phyloP scores from a whole-genome alignment of 2,888 invertebrate species.

The Crocallis elinguaria region DNA sequence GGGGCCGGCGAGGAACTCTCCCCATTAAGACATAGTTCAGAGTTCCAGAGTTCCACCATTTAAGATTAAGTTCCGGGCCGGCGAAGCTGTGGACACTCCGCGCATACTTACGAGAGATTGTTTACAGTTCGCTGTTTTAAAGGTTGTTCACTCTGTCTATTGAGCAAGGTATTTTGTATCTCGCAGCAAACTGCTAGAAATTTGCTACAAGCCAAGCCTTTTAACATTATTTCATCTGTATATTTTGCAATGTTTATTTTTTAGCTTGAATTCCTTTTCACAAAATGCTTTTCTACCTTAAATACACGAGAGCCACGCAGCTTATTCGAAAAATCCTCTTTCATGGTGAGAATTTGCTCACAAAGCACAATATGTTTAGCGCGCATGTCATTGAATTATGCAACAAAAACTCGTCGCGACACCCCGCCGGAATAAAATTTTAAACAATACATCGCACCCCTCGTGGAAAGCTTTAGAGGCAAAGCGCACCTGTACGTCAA shows the following conservation, averaged over 20 bases:
- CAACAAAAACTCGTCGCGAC: slow-evolving; percentile 58
- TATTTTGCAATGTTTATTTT: neutral
- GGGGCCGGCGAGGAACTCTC: slow-evolving; percentile 47
- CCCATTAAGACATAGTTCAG: slow-evolving; percentile 55
- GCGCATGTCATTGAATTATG: slow-evolving; percentile 63
- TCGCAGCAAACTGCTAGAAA: neutral
- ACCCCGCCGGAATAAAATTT: slow-evolving; percentile 55
- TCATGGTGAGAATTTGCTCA: slow-evolving; percentile 45
- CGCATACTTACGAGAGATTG: slow-evolving; percentile 38
- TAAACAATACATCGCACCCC: slow-evolving; percentile 57
- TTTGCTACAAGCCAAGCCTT: neutral
- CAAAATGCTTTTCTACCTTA: slow-evolving; percentile 25
- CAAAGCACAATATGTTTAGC: slow-evolving; percentile 57
- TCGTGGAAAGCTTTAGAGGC: slow-evolving; percentile 28
- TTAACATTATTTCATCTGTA: neutral
- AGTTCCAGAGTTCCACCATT: slow-evolving; percentile 49
- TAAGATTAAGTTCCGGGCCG: slow-evolving; percentile 50
- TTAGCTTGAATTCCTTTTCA: neutral
- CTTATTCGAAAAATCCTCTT: slow-evolving; percentile 52
- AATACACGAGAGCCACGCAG: slow-evolving; percentile 32
- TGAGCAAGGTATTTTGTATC: neutral
- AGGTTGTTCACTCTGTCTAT: slow-evolving; percentile 19
- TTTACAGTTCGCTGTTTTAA: slow-evolving; percentile 37
- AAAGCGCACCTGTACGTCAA: slow-evolving; percentile 41
- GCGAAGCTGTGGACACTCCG: slow-evolving; percentile 35